Conservation (phyloP, 2,888 invertebrate species). For the Iselma pallidipennis region DNA sequence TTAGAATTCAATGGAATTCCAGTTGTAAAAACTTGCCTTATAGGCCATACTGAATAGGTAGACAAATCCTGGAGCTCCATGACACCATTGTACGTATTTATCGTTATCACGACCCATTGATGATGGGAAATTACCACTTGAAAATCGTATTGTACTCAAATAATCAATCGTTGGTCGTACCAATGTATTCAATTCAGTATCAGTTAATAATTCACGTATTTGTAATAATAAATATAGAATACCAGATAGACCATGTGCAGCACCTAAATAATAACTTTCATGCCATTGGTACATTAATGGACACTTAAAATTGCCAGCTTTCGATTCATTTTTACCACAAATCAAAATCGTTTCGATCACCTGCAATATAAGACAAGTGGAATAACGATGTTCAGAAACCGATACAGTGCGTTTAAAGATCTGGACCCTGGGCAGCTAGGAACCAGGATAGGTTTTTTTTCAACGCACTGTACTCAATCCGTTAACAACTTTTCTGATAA, state of each 20-base stretch:
- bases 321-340: constrained; percentile 67
- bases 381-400: background rate
- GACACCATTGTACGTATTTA: constrained; percentile 89
- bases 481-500: constrained; percentile 62
- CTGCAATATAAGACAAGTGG: constrained; percentile 52
- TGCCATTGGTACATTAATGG: constrained; percentile 89
- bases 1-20: background rate
- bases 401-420: too few relatives aligned
- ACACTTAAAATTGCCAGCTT: constrained; percentile 59
- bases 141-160: constrained; percentile 60
- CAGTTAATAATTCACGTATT: constrained; percentile 64
- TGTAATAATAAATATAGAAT: constrained; percentile 82
- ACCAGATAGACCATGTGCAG: constrained; percentile 87
- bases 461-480: too few relatives aligned
- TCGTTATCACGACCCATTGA: constrained; percentile 72
- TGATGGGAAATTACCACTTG: constrained; percentile 77
- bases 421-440: background rate
- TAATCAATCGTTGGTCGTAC: constrained; percentile 70
- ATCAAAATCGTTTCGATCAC: constrained; percentile 65
- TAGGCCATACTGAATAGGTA: constrained; percentile 70
- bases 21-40: constrained; percentile 58
- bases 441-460: too few relatives aligned
- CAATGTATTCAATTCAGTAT: constrained; percentile 61
- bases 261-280: constrained; percentile 82
- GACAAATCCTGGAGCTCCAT: constrained; percentile 89